Evolutionary conservation across 2,888 invertebrate species (phyloP), one percentile per base, ranked within the genome.

Genomic region (Petrolisthes cinctipes): DNA sequence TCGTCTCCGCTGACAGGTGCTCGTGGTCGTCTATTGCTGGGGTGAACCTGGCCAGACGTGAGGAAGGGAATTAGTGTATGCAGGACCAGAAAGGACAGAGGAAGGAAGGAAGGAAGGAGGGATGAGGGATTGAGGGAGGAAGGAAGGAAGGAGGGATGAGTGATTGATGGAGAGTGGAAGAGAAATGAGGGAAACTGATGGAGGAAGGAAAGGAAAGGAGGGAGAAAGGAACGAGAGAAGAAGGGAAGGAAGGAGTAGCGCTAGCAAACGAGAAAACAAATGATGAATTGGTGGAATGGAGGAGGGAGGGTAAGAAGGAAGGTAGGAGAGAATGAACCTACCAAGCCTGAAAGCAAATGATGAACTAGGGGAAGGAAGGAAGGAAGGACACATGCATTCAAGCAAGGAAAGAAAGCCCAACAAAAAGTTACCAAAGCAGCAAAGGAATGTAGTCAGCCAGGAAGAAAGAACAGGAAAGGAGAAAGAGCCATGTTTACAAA

Each of bases 1-100:
- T 80, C 17, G 17, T 37, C 54, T 80, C 81, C 1, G 20, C 3
- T 14, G 80, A 54, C 85, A 85, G 56, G 23, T 85, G 23, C 53
- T 85, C 85, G 81, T 85, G 85, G 57, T 80, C 71, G 85, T 85
- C 80, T 5, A 85, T 85, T 7, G 56, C 73, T 9, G 85, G 53
- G 23, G 80, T 85, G 80, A 80, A 85, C 73, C 85, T 85, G 80
- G 11, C 51, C 61, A 78, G 17, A 66, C n/a, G n/a, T n/a, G n/a
- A n/a, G n/a, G n/a, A n/a, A n/a, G n/a, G n/a, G n/a, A n/a, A n/a
- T n/a, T n/a, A n/a, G n/a, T n/a, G n/a, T n/a, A n/a, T n/a, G n/a
- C n/a, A n/a, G n/a, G n/a, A n/a, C n/a, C n/a, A n/a, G n/a, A n/a
- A n/a, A n/a, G n/a, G n/a, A n/a, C 37, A 76, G 76, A 76, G 37